Evolutionary conservation across 2,797 vertebrate genomes (phyloP), one percentile per base, ranked within the genome.

Genomic region (Echeneis naucrates): DNA sequence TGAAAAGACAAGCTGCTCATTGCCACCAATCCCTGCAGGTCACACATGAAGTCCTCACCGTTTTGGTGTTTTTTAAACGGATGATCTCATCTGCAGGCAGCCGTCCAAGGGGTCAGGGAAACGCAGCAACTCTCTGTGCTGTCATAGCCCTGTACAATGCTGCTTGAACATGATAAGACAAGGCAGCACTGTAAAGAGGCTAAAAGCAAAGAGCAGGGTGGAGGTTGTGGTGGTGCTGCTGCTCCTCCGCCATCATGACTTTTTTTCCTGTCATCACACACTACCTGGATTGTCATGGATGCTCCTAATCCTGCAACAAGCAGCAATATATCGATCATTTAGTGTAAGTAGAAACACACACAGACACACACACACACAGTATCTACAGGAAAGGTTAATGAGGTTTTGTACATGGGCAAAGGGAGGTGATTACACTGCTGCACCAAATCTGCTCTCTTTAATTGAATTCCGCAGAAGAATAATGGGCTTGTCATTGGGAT

Each of bases 101-200:
- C 68, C 47, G 24, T 88, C 81, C 78, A 68, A 3, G 75, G 80
- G 82, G 88, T 80, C 78, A 75, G 69, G 51, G 63, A 62, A 23
- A 82, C 61, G 84, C 73, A 72, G 73, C 86, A 65, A 83, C 73
- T 91, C 94, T 94, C 94, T 90, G 79, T 62, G 94, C 93, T 87
- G 90, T 95, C 94, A 95, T 95, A 95, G 94, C 94, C 94, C 94
- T 95, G 94, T 95, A 95, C 94, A 95, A 95, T 95, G 94, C 94
- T 95, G 94, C 94, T 95, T 95, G 94, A 95, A 93, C 92, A 83
- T 88, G 84, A 94, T 86, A 88, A 92, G 88, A 95, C 94, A 95
- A 95, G 94, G 94, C 94, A 95, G 94, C 94, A 95, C 92, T 92
- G 93, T 95, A 95, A 95, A 95, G 94, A 95, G 94, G 94, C 94